These are phyloP conservation scores for Dasyprocta punctata DNA, from an alignment of 2,113 vertebrate genomes.

Conservation along the genomic window DNA sequence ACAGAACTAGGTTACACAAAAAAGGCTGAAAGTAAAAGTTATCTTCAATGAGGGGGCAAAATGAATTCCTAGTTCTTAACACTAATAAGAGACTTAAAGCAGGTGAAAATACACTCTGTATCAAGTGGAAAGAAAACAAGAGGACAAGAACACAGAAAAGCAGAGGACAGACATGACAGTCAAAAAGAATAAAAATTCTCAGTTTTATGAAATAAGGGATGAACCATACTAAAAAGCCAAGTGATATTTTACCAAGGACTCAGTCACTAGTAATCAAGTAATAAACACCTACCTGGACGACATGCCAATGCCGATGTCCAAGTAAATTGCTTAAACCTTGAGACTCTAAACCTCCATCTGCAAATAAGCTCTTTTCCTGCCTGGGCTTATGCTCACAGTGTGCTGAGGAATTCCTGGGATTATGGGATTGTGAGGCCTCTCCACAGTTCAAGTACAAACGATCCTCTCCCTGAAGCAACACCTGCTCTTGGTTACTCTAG, in stretches of 20 bases:
- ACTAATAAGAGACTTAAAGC: constrained; percentile 4
- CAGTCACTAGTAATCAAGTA: neutral
- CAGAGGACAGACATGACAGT: constrained; percentile 13
- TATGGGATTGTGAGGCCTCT: constrained; percentile 92
- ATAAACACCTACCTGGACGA: constrained; percentile 92
- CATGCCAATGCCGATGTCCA: constrained; percentile 99
- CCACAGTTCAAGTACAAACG: constrained; percentile 98
- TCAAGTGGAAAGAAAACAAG: constrained; percentile 23
- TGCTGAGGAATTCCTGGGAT: constrained; percentile 81
- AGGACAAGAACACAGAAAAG: constrained; percentile 43
- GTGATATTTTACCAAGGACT: neutral
- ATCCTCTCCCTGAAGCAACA: constrained; percentile 97
- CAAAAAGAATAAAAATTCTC: constrained; percentile 21
- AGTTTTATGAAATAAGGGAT: constrained; percentile 24
- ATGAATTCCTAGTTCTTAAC: constrained; percentile 33
- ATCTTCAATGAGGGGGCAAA: constrained; percentile 43
- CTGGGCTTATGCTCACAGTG: constrained; percentile 83
- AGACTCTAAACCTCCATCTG: constrained; percentile 89
- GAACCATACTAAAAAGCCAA: constrained; percentile 19
- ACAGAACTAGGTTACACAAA: neutral
- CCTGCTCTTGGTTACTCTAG: constrained; percentile 99
- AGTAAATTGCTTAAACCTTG: constrained; percentile 99
- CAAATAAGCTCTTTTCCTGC: constrained; percentile 87
- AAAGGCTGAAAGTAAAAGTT: neutral
- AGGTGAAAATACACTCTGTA: neutral